Evolutionary conservation across 2,113 vertebrate species (phyloP).

Genomic region (Todiramphus chloris): DNA sequence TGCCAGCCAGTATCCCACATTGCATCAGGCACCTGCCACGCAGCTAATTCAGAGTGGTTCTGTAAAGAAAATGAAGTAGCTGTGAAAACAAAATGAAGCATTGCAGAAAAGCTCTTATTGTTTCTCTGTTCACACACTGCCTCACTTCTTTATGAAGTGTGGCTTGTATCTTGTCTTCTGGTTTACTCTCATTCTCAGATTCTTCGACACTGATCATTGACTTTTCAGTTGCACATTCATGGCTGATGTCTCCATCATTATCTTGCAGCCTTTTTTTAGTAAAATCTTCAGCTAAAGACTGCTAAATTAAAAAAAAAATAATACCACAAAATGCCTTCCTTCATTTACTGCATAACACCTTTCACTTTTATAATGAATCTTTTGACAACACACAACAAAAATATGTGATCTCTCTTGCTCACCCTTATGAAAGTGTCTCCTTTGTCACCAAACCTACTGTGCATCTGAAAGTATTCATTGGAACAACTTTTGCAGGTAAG

Average conservation of each 20-base stretch:
- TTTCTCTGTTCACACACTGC: neutral
- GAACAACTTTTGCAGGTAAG: neutral
- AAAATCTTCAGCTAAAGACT: neutral
- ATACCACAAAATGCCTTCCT: neutral
- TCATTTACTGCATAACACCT: neutral
- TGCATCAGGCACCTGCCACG: neutral
- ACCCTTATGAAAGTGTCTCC: rapidly evolving
- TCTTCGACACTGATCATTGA: neutral
- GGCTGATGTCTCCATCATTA: neutral
- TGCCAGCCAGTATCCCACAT: neutral
- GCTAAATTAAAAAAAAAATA: neutral
- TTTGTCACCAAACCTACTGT: neutral
- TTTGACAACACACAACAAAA: neutral
- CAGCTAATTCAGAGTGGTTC: neutral
- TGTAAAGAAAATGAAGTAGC: neutral
- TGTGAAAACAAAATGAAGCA: neutral
- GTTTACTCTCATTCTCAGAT: rapidly evolving
- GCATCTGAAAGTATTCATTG: neutral
- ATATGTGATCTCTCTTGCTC: rapidly evolving
- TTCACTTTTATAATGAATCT: neutral
- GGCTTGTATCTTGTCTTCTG: neutral
- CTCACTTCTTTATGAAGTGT: neutral
- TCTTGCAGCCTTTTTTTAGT: neutral
- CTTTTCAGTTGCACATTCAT: neutral
- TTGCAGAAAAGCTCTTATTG: neutral